Base-by-base conservation (phyloP, 2,888 invertebrate genomes). In the Athalia circularis region DNA sequence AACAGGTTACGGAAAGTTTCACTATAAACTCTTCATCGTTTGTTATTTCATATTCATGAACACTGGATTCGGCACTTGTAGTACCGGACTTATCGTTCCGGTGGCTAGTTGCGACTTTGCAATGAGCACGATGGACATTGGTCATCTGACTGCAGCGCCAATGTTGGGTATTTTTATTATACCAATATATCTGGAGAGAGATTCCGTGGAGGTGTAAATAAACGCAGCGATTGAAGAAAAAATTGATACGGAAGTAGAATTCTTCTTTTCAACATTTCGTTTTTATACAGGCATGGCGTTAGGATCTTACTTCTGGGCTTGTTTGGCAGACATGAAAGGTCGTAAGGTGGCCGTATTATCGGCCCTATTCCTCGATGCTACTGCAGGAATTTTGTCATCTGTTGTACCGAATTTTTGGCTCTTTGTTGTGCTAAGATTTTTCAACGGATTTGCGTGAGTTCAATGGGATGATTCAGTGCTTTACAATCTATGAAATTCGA, bases 21-120 rank as follows among this genome's bases (percentile, higher is more conserved):
- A 97, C 89, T 94, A 94, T 87, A 92, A 94, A 84, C 91, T 97
- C 83, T 90, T 96, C 88, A 92, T 95, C 79, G 90, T 96, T 90
- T 94, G 95, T 85, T 96, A 96, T 29, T 91, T 96, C 87, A 96
- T 96, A 81, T 96, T 96, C 88, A 92, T 96, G 83, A 96, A 96
- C 91, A 96, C 96, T 65, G 96, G 96, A 77, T 93, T 97, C 82
- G 96, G 95, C 52, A 94, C 95, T 85, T 95, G 95, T 70, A 95
- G 94, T 83, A 93, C 96, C 80, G 96, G 96, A 62, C 96, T 97
- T 88, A 94, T 97, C 79, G 90, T 97, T 79, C 96, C 97, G 5
- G 94, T 96, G 4, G 96, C 96, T 72, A 94, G 95, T 88, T 96
- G 96, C 91, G 96, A 96, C 91, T 95, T 95, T 91, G 91, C 92